Percentiles rank a stretch among this genome's conserved stretches.
Evolutionary conservation across 2,888 invertebrate genomes (phyloP).

Genomic region (Chelonus formosanus): DNA sequence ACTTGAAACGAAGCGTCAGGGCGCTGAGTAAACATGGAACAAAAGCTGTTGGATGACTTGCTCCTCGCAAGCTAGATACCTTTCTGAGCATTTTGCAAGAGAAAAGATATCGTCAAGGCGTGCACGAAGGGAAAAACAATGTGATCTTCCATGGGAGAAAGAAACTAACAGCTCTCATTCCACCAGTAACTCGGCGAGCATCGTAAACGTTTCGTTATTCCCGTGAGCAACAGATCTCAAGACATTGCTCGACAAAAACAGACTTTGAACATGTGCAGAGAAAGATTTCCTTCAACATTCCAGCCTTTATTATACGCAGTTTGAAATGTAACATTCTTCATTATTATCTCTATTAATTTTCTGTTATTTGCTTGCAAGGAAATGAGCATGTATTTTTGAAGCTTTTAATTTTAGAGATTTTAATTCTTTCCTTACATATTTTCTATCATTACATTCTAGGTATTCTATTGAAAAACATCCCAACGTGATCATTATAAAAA

Average conservation of each 20-base stretch:
- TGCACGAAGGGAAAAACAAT: slow-evolving; percentile 4
- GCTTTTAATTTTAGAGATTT: no score
- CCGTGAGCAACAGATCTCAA: background rate
- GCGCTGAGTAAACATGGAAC: slow-evolving; percentile 55
- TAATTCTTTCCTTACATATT: no score
- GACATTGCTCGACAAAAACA: slow-evolving; percentile 16
- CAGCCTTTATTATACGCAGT: slow-evolving; percentile 17
- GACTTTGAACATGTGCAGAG: slow-evolving; percentile 27
- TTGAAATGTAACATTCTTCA: slow-evolving; percentile 17
- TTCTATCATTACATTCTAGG: no score
- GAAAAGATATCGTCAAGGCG: slow-evolving; percentile 5
- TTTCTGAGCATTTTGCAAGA: background rate
- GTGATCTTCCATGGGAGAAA: slow-evolving; percentile 4
- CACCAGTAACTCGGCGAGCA: slow-evolving; percentile 4
- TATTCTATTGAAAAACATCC: no score
- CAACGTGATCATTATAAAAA: no score
- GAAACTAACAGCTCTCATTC: background rate
- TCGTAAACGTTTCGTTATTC: slow-evolving; percentile 20
- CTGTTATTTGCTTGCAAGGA: background rate
- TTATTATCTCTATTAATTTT: slow-evolving; percentile 3
- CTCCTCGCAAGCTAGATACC: slow-evolving; percentile 38
- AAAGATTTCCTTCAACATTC: slow-evolving; percentile 23
- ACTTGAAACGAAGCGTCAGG: slow-evolving; percentile 32
- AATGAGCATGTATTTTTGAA: no score
- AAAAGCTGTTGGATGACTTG: slow-evolving; percentile 56